Base-by-base conservation (phyloP, 2,797 vertebrate genomes). In the Sebastes vulpes region DNA sequence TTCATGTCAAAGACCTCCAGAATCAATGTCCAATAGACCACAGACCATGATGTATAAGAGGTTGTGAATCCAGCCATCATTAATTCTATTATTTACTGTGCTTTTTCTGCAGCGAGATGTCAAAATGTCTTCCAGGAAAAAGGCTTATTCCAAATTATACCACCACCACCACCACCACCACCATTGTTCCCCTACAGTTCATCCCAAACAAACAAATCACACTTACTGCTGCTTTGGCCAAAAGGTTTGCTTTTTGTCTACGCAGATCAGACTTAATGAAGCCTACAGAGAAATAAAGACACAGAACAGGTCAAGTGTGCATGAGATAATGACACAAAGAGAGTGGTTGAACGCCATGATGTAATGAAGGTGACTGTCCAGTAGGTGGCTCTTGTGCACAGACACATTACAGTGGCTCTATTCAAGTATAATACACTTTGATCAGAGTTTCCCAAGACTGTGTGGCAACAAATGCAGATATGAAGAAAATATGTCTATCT, bases 191-290 rank as follows among this genome's bases (percentile, higher is more conserved):
- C 6, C 48, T 50, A 21, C 3, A 58, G 12, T 14, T 12, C 9
- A 26, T 7, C 9, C 5, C 31, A 3, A 29, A 9, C 57, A 63
- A 57, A 20, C 25, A 50, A 20, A 28, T 68, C 2, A 18, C 50
- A 98, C 98, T 98, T 94, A 99, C 98, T 9, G 73, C 79, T 61
- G 94, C 85, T 89, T 92, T 84, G 88, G 84, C 61, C 83, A 92
- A 82, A 74, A 82, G 83, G 94, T 97, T 98, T 23, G 98, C 98
- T n/a, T 90, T 95, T 77, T 98, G 98, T 87, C 98, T 97, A 76
- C 96, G 96, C 23, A 99, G 97, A 75, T 99, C 97, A 28, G 98
- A 95, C 90, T 96, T 98, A 69, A 99, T 98, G 50, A 98, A 96
- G 20, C 93, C 98, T 99, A 82, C 21, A 69, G 75, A 57, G 29